Conservation (phyloP, 2,888 invertebrate genomes). For the Camptogramma bilineatum region DNA sequence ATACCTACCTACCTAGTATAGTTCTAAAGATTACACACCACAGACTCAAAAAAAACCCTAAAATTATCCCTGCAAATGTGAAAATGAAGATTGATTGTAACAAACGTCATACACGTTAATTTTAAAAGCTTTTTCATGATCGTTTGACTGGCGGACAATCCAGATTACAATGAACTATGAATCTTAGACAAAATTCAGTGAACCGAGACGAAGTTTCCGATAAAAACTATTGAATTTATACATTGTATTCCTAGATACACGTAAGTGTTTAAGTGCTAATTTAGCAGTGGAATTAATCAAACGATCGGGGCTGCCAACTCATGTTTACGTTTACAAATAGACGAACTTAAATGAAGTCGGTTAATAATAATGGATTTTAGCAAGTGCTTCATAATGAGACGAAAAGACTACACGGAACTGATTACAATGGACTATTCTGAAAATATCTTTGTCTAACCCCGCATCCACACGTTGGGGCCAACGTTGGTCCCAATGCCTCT, state of each 20-base stretch:
- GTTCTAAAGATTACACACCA: no score
- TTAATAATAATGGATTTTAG: constrained; percentile 30
- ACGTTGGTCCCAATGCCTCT: no score
- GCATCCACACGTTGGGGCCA: no score
- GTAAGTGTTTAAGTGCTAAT: constrained; percentile 34
- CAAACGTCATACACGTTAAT: background rate
- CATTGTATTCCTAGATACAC: constrained; percentile 26
- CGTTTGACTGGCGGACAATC: background rate
- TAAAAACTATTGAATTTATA: background rate
- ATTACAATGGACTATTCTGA: background rate
- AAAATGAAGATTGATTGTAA: no score
- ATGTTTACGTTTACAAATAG: constrained; percentile 45
- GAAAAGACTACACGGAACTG: background rate
- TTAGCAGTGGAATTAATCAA: constrained; percentile 45
- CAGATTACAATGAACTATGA: constrained; percentile 10
- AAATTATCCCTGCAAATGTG: no score
- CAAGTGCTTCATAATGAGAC: constrained; percentile 30
- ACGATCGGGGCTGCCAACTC: constrained; percentile 43
- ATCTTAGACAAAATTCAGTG: constrained; percentile 11
- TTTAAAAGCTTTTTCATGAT: no score
- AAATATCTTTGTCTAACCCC: background rate
- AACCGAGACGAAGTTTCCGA: background rate
- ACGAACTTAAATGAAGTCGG: constrained; percentile 32
- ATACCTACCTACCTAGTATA: no score
- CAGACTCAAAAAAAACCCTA: no score